Base-by-base conservation (phyloP, 2,113 vertebrate species). In the Hippoglossus stenolepis region DNA sequence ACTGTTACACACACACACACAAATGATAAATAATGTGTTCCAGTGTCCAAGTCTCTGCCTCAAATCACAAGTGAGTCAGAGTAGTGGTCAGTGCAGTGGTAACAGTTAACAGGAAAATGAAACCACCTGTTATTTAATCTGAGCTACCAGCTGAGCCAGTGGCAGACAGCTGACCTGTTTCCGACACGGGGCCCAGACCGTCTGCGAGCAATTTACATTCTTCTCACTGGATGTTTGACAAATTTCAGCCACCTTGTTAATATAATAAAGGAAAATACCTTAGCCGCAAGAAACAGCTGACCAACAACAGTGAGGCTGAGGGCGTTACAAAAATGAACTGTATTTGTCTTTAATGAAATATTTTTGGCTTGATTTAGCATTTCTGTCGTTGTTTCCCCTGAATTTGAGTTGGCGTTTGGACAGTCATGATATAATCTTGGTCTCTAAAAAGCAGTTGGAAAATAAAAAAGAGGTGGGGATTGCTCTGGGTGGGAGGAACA, bases 191-290 rank as follows among this genome's bases (percentile, higher is more conserved):
- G 77, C 77, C 79, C 79, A 72, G 35, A 43, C 3, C 10, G 76
- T 71, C 87, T 92, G 90, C 65, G 66, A 91, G 77, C 87, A 87
- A 91, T 92, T 89, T 80, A 65, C 92, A 90, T 91, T 93, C 85
- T 83, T 93, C 76, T 85, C 23, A 56, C 75, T 67, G 49, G 73
- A 23, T 40, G 26, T 72, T 75, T 75, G 81, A 82, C 78, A 23
- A 40, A 71, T 84, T 71, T 77, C 15, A 12, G 65, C 69, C 80
- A 59, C 67, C 74, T 85, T 70, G 43, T 85, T 85, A 85, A 83
- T 82, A 70, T 64, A 67, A 79, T 75, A 24, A 83, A 89, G 74
- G 15, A 40, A 78, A 84, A 79, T 11, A 57, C 43, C 57, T 89
- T 60, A 75, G 71, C 54, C 62, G 73, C 47, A 74, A 56, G 26